Evolutionary conservation across 2,113 vertebrate species (phyloP), one percentile per base, ranked within the genome.

Genomic region (Centropus unirufus): DNA sequence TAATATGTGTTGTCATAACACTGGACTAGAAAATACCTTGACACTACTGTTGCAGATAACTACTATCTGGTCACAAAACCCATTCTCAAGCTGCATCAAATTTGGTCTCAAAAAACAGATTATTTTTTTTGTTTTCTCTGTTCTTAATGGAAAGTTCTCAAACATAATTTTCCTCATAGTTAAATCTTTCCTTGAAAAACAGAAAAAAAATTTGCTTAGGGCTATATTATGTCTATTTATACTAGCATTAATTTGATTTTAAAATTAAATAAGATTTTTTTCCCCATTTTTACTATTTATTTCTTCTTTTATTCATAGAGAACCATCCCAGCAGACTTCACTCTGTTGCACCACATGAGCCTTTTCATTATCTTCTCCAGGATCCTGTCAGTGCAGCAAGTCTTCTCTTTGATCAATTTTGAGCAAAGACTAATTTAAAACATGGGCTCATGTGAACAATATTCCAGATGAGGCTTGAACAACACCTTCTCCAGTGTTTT

Each of bases 341-440:
- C 12, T 84, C 23, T 66, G 6, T 16, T 76, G 30, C 22, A 91
- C 19, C 36, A 46, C 36, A 26, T 0, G 12, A 69, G 18, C 5
- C 14, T 90, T 90, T 80, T 90, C 19, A 54, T 80, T 90, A 62
- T 92, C 51, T 64, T 94, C 63, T 94, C 54, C 59, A 64, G 46
- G 30, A 73, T 61, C 40, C 72, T 54, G n/a, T 76, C 54, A 87
- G 54, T 58, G 27, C 3, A 17, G 30, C 10, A 88, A 69, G 12
- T 47, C 44, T 87, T 75, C 40, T 69, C 52, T 85, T 69, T 1
- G 7, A 32, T 49, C 54, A 58, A 1, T 92, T 92, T 29, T 77
- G 82, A 95, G 54, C 32, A 62, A 76, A 88, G 76, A 93, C 64
- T 76, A 54, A 85, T 93, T 90, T 90, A 73, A 93, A 94, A 80